phyloP scores from a whole-genome alignment of 2,113 vertebrate species.

The Oncorhynchus gorbuscha region DNA sequence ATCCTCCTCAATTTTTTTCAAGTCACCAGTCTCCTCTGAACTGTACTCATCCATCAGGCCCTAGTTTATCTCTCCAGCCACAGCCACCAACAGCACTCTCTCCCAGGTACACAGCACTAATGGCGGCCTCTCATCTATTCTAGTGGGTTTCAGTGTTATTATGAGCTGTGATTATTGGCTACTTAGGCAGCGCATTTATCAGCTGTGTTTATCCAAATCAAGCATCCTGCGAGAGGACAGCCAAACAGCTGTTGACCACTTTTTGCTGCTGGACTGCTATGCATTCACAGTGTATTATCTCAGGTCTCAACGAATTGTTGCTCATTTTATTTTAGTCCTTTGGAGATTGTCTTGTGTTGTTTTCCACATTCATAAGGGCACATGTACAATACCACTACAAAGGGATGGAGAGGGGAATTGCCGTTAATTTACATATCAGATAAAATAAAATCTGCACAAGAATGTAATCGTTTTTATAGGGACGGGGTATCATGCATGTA shows the following conservation, averaged over 20 bases:
- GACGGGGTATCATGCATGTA: slow-evolving; percentile 9
- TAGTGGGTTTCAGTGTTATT: slow-evolving; percentile 24
- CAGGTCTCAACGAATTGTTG: slow-evolving; percentile 27
- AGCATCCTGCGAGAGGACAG: slow-evolving; percentile 40
- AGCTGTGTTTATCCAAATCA: slow-evolving; percentile 55
- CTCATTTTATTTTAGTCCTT: slow-evolving; percentile 18
- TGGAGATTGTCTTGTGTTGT: slow-evolving; percentile 11
- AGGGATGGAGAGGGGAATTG: background rate
- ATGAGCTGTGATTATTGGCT: slow-evolving; percentile 36
- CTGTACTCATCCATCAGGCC: slow-evolving; percentile 18
- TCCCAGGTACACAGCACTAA: slow-evolving; percentile 10
- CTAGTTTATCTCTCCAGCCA: background rate
- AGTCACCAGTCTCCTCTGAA: too few relatives aligned
- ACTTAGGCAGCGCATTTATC: slow-evolving; percentile 24
- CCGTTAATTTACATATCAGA: background rate
- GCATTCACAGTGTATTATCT: slow-evolving; percentile 20
- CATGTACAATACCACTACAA: slow-evolving; percentile 8
- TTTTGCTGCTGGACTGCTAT: slow-evolving; percentile 22
- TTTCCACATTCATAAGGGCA: slow-evolving; percentile 17
- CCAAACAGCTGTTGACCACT: slow-evolving; percentile 47
- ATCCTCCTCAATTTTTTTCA: too few relatives aligned
- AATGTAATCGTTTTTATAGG: background rate
- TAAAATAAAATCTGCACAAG: slow-evolving; percentile 27
- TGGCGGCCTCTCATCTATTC: slow-evolving; percentile 26
- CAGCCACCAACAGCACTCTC: background rate